Base-by-base conservation (phyloP, 2,113 vertebrate species). In the Thryonomys swinderianus region DNA sequence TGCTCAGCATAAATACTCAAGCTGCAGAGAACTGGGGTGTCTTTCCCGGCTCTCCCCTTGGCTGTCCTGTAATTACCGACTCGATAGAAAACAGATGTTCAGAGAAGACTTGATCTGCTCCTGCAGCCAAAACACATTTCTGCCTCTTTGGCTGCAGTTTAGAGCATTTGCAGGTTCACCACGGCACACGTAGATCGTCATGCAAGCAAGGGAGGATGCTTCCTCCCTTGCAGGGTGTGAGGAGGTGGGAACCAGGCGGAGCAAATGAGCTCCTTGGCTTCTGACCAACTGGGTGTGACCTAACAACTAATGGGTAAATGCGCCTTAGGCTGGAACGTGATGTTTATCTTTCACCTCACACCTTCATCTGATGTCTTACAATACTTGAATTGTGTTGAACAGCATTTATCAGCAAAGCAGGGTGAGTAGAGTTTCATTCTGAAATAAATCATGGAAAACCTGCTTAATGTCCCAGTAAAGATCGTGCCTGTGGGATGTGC, bases 41-140 rank as follows among this genome's bases (percentile, higher is more conserved):
- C 96, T 98, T 98, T 95, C 91, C 97, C 98, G 97, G 97, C 93
- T 98, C 97, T 95, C 93, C 87, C 94, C 95, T 91, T 84, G 95
- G 92, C 83, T 94, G 34, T 61, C 59, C 55, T 74, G 80, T 97
- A 98, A 98, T 97, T 98, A 81, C 94, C 97, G 86, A 84, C 94
- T 97, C 95, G 95, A 98, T 97, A 97, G 87, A 97, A 98, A 98
- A 67, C 98, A 98, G 96, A 98, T 98, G 98, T 96, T 76, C 88
- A 90, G 85, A 97, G 96, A 42, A 34, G 97, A 93, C 64, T 96
- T 97, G 95, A 95, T 97, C 91, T 96, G 92, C 91, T 98, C 91
- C 86, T 91, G 94, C 86, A 95, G 96, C 81, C 93, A 73, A 86
- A 2, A 45, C 88, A 78, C 73, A 88, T 95, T 97, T 94, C 91